These are phyloP conservation scores for Crotalus tigris DNA, from an alignment of 2,113 vertebrate species.

Conservation along the genomic window DNA sequence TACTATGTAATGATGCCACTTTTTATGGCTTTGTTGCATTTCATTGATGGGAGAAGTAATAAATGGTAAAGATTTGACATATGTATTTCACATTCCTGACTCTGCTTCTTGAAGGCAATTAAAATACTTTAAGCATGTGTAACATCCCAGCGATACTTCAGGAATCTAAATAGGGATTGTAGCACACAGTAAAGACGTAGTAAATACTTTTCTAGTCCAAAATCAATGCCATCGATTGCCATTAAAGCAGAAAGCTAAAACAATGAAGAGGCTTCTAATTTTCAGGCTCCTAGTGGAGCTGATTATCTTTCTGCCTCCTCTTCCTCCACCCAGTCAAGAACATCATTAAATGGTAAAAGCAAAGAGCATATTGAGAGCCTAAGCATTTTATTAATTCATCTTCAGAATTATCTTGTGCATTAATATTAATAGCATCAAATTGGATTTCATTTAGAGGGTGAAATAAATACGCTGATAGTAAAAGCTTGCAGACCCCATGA, in stretches of 20 bases:
- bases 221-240: slow-evolving; percentile 79
- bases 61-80: slow-evolving; percentile 14
- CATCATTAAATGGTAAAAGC: slow-evolving; percentile 82
- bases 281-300: slow-evolving; percentile 76
- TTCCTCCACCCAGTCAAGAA: slow-evolving; percentile 74
- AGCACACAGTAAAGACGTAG: slow-evolving; percentile 72
- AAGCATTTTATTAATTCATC: slow-evolving; percentile 91
- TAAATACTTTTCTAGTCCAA: slow-evolving; percentile 70
- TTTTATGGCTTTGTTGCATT: not conserved
- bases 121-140: slow-evolving; percentile 32
- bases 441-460: slow-evolving; percentile 83
- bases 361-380: slow-evolving; percentile 78
- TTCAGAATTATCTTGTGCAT: slow-evolving; percentile 85
- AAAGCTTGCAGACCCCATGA: slow-evolving; percentile 59
- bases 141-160: slow-evolving; percentile 47
- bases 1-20: not conserved
- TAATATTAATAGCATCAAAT: slow-evolving; percentile 89
- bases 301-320: slow-evolving; percentile 69
- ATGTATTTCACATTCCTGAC: slow-evolving; percentile 38
- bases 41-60: slow-evolving; percentile 2
- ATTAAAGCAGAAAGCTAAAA: slow-evolving; percentile 76
- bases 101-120: slow-evolving; percentile 46
- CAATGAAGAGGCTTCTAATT: slow-evolving; percentile 76
- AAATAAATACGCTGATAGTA: slow-evolving; percentile 82
- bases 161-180: slow-evolving; percentile 61